Evolutionary conservation across 2,888 invertebrate genomes (phyloP).

Genomic region (Esperia sulphurella): DNA sequence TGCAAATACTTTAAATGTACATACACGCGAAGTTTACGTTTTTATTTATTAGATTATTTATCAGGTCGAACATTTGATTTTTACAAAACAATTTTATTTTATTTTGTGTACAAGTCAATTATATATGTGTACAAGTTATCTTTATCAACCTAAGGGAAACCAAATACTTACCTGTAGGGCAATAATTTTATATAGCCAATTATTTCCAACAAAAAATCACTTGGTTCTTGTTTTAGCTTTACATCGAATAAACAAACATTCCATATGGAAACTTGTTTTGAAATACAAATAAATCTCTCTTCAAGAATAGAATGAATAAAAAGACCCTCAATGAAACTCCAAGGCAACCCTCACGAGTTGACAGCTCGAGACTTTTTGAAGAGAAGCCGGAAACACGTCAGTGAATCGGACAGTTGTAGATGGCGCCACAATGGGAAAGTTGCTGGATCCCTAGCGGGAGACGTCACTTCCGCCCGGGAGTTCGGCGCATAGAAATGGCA

Average conservation of each 20-base stretch:
- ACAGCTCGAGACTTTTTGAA: constrained; percentile 73
- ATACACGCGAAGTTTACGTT: too few relatives aligned
- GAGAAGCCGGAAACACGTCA: constrained; percentile 74
- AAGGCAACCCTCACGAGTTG: constrained; percentile 62
- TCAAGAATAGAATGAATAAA: constrained; percentile 54
- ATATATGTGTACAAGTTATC: too few relatives aligned
- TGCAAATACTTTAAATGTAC: too few relatives aligned
- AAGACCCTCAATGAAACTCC: constrained; percentile 69
- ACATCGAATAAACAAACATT: constrained; percentile 5
- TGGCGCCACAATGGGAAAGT: constrained; percentile 71
- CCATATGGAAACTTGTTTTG: constrained; percentile 22
- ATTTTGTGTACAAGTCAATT: too few relatives aligned
- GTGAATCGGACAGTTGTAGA: constrained; percentile 68
- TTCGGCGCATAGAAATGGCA: constrained; percentile 75
- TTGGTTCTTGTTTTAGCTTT: not conserved
- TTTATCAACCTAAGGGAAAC: too few relatives aligned
- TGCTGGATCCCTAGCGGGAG: constrained; percentile 39
- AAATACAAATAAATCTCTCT: constrained; percentile 57
- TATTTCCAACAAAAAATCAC: too few relatives aligned
- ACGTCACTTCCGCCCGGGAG: constrained; percentile 59
- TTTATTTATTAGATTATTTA: too few relatives aligned
- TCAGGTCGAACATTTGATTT: too few relatives aligned
- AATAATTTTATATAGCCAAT: too few relatives aligned
- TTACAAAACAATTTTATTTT: too few relatives aligned
- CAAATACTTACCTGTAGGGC: too few relatives aligned